Base-by-base conservation (phyloP, 2,797 vertebrate species). In the Australoheros facetus region DNA sequence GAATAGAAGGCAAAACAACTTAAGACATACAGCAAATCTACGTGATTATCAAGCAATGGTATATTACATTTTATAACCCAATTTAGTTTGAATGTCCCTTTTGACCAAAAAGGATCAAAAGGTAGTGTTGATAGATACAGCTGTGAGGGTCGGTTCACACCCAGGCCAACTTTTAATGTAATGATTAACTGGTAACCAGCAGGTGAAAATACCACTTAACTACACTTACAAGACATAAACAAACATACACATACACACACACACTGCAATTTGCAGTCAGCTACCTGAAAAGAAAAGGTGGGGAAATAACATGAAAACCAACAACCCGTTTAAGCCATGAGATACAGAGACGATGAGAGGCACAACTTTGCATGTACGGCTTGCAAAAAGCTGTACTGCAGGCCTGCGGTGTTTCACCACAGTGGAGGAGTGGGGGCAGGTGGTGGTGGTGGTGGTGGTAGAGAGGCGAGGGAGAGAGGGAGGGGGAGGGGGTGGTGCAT, bases 361-460 rank as follows among this genome's bases (percentile, higher is more conserved):
- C 81, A 85, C 83, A 79, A 86, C 78, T 78, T 56, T 45, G 71
- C 71, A 79, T 82, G 66, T 80, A 71, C 81, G 91, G 60, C 39
- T 64, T 93, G 93, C 91, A 90, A 85, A 90, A 53, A 83, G 86
- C 84, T 87, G 90, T 91, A 93, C 89, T 91, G 93, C 91, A 88
- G 83, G 79, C 77, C 78, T 86, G 90, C n/a, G 51, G 89, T 77
- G 56, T 39, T 75, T 39, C 42, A 78, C 89, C 87, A 84, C 91
- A 82, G 34, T 14, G 42, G 64, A 71, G 42, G 72, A 19, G 59
- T 12, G 7, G 45, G 76, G 28, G 62, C 42, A 45, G 42, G 42
- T 45, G 13, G 10, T 39, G 37, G 30, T 5, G 23, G 11, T 10
- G 69, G 56, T 23, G 23, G 12, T 11, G 69, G 56, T 23, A 34